Evolutionary conservation across 2,113 vertebrate genomes (phyloP), one percentile per base, ranked within the genome.

Genomic region (Pelecanoides urinatrix): DNA sequence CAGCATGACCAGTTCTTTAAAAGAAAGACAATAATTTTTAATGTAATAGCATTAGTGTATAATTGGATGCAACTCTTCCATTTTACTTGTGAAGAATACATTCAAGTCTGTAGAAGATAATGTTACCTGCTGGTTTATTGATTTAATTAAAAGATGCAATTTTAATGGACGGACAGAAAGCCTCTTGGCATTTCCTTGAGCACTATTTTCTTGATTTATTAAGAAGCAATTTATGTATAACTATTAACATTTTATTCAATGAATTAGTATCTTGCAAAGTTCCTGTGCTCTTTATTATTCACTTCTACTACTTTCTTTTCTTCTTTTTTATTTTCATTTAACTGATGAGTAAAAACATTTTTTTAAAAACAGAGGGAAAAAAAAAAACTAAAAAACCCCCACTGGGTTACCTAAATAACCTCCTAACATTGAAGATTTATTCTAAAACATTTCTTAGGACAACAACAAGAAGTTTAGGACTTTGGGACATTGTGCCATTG

Each of bases 331-430:
- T 20, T 55, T 12, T 10, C 10, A 42, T 42, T 80, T 42, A 88
- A 80, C 5, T 50, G 5, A 52, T 42, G 3, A 85, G 1, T 76
- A 50, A 70, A 71, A 49, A 8, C 2, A 22, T 40, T 16, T 1
- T 30, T 66, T 50, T 9, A 50, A 50, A 47, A 71, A 29, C 1
- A 0, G 4, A 5, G 11, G 2, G 6, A 4, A 6, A 3, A 13
- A 3, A 13, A 6, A 3, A 13, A 13, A 22, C 5, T 32, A 36
- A 63, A 91, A 77, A 65, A 65, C 3, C 1, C 1, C 3, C 13
- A 49, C 34, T 55, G 9, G 3, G 13, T 50, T 10, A 55, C 45
- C 34, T 59, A 74, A 68, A 65, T 32, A 29, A 29, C 20, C 38
- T 59, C 23, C 42, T 63, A 32, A 71, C 5, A 30, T 5, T 40